phyloP scores from a whole-genome alignment of 2,797 vertebrate species.

The Delichon dasypus region DNA sequence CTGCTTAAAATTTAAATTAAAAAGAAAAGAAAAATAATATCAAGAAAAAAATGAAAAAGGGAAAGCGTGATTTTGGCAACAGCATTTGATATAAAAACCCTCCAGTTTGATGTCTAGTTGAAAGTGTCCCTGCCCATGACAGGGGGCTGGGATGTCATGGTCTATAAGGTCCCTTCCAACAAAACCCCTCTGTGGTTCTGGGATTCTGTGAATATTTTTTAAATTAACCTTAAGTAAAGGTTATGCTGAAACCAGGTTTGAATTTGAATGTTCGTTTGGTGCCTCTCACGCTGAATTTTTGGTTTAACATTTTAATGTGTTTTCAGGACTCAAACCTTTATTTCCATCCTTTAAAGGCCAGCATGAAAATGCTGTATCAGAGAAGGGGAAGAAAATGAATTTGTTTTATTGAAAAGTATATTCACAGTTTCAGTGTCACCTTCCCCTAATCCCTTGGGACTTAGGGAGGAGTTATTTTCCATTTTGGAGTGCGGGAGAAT shows the following conservation, averaged over 20 bases:
- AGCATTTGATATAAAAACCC: not conserved
- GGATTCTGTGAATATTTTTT: not conserved
- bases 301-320: not conserved
- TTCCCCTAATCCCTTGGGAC: not conserved
- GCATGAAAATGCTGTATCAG: not conserved
- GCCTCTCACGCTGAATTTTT: not conserved
- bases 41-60: not conserved
- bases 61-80: not conserved
- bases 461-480: not conserved
- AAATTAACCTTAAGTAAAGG: not conserved
- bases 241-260: not conserved
- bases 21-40: not conserved
- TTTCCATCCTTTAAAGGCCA: not conserved
- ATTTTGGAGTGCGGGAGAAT: not conserved
- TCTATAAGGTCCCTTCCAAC: not conserved
- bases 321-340: not conserved
- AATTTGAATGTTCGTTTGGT: not conserved
- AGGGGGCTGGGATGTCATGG: not conserved
- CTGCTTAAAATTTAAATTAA: not conserved
- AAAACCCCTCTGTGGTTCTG: not conserved
- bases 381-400: not conserved
- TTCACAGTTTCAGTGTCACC: not conserved
- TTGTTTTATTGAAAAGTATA: not conserved
- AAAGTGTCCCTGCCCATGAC: not conserved
- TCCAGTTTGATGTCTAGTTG: not conserved